Conservation (phyloP, 2,888 invertebrate genomes). For the Parnassius glacialis region DNA sequence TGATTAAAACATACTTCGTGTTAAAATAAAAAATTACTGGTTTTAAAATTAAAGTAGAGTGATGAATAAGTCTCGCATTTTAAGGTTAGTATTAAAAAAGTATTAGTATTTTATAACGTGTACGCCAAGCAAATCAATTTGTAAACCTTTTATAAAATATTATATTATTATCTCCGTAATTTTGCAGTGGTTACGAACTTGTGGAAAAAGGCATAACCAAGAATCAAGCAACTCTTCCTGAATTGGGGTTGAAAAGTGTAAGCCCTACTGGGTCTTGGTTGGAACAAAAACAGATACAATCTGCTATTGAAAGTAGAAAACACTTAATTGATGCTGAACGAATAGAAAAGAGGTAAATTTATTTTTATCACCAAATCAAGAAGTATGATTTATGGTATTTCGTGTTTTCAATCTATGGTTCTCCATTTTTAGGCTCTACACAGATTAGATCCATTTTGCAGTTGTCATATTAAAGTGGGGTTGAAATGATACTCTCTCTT, state of each 20-base stretch:
- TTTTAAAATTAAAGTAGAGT: neutral
- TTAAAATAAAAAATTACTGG: too few relatives aligned
- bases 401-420: too few relatives aligned
- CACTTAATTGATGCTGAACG: slow-evolving; percentile 77
- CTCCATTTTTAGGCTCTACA: too few relatives aligned
- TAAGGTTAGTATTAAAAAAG: slow-evolving; percentile 14
- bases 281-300: slow-evolving; percentile 81
- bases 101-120: too few relatives aligned
- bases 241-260: slow-evolving; percentile 76
- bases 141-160: neutral
- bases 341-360: slow-evolving; percentile 75
- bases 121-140: neutral
- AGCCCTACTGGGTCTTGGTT: slow-evolving; percentile 80
- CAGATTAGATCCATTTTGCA: too few relatives aligned
- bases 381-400: too few relatives aligned
- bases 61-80: slow-evolving; percentile 11
- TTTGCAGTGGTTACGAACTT: slow-evolving; percentile 58
- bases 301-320: slow-evolving; percentile 75
- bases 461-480: too few relatives aligned
- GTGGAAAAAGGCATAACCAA: slow-evolving; percentile 67
- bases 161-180: neutral
- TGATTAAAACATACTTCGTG: too few relatives aligned
- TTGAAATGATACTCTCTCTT: too few relatives aligned
- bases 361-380: too few relatives aligned
- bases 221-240: slow-evolving; percentile 68